Conservation (phyloP, 2,888 invertebrate species). For the Chrysolina oricalcia region DNA sequence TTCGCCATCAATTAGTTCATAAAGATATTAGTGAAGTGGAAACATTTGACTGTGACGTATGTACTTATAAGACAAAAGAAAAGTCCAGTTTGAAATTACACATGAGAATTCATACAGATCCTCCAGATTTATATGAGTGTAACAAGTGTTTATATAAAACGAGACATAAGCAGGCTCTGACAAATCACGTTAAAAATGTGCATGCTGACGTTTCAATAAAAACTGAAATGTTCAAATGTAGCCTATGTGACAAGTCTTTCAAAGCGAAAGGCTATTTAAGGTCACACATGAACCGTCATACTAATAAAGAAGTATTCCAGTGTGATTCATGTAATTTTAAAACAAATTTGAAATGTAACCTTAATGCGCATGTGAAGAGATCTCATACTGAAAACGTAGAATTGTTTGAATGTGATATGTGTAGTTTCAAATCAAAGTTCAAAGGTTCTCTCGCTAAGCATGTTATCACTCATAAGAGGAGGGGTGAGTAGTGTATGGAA, state of each 20-base stretch:
- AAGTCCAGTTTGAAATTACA: constrained; percentile 1
- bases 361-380: neutral
- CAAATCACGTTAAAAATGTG: neutral
- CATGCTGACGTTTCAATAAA: neutral
- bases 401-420: constrained; percentile 12
- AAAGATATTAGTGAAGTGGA: constrained; percentile 10
- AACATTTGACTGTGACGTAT: neutral
- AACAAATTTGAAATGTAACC: neutral
- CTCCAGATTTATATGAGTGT: neutral
- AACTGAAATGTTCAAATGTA: constrained; percentile 2
- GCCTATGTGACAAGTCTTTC: neutral
- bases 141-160: neutral
- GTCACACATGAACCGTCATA: constrained; percentile 7
- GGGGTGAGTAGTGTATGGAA: no score
- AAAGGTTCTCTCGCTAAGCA: constrained; percentile 20
- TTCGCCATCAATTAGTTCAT: neutral
- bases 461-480: neutral
- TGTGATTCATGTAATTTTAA: constrained; percentile 5
- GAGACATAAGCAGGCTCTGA: neutral
- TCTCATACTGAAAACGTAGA: neutral
- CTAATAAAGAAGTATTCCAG: neutral
- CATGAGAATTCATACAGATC: neutral
- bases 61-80: neutral
- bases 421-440: constrained; percentile 23
- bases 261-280: neutral